Evolutionary conservation across 2,888 invertebrate species (phyloP), one percentile per base, ranked within the genome.

Genomic region (Heliothis peltigera): DNA sequence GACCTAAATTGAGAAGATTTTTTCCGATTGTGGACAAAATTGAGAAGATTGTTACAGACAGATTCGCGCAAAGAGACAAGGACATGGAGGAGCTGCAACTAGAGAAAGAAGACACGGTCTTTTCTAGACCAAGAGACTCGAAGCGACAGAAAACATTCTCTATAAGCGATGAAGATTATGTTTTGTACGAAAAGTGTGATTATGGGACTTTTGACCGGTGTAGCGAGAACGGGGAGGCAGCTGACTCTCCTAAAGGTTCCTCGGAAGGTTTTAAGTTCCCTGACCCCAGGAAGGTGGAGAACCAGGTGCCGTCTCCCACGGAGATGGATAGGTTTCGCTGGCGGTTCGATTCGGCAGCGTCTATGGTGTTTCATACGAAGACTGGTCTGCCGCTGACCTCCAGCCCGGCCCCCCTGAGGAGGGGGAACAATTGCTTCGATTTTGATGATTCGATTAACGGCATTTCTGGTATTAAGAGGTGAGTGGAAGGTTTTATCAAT

Each of bases 301-400:
- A 42, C 28, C 93, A 93, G 74, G 96, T 97, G 64, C 97, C 98
- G 7, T 96, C 97, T 0, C 96, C 96, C 0, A 95, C 96, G 32
- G 97, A 97, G 75, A 96, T 97, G 91, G 97, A 97, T 58, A 95
- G 96, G 71, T 98, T 98, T 84, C 94, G 97, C 8, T 96, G 97
- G 86, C 96, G 97, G 32, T 94, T 98, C 82, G 97, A 97, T 81
- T 97, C 96, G 52, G 97, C 98, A 0, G 97, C 98, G 0, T 97
- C 97, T 0, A 97, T 98, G 97, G 97, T 98, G 78, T 98, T 98
- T 89, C 97, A 98, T 88, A 96, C 97, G 28, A 95, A 96, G 80
- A 98, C 98, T 15, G 98, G 98, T 0, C 93, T 98, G 56, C 98
- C 98, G 0, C 91, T 98, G 48, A 98, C 98, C 0, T 98, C 98